Evolutionary conservation across 92 coral and sea anemone species (phyloP).

Genomic region (Nematostella vectensis): DNA sequence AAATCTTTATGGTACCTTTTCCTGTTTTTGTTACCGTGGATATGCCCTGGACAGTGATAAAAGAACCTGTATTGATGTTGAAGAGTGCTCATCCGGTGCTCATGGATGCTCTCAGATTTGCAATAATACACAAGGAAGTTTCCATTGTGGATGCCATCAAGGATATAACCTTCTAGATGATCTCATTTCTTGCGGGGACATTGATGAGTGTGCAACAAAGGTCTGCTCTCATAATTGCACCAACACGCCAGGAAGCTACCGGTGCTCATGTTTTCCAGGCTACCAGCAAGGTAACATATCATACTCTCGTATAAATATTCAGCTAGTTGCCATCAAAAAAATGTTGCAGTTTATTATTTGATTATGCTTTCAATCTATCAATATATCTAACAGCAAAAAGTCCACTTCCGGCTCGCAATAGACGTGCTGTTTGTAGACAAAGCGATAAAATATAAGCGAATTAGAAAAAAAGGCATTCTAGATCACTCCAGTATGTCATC

Average conservation of each 20-base stretch:
- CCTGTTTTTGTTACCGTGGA: constrained; percentile 6
- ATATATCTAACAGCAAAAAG: no score
- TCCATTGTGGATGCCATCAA: neutral
- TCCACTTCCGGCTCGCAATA: no score
- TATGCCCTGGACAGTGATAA: neutral
- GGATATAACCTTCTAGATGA: constrained; percentile 1
- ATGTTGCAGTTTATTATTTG: no score
- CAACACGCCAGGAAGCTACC: constrained; percentile 6
- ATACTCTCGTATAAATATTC: no score
- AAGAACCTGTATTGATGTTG: constrained; percentile 6
- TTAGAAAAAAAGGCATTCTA: no score
- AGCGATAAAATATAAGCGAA: no score
- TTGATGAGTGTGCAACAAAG: constrained; percentile 4
- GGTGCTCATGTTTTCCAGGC: constrained; percentile 6
- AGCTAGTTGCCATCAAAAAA: no score
- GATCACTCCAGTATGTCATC: no score
- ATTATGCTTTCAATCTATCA: no score
- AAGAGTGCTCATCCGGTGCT: neutral
- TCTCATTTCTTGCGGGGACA: constrained; percentile 1
- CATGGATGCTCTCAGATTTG: constrained; percentile 7
- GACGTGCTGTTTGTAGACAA: no score
- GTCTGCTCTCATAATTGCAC: constrained; percentile 5
- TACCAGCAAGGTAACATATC: neutral
- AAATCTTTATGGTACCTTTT: neutral
- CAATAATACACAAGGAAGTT: constrained; percentile 1